Conservation (phyloP, 1,140 invertebrate genomes). For the Drosophila nikananu region DNA sequence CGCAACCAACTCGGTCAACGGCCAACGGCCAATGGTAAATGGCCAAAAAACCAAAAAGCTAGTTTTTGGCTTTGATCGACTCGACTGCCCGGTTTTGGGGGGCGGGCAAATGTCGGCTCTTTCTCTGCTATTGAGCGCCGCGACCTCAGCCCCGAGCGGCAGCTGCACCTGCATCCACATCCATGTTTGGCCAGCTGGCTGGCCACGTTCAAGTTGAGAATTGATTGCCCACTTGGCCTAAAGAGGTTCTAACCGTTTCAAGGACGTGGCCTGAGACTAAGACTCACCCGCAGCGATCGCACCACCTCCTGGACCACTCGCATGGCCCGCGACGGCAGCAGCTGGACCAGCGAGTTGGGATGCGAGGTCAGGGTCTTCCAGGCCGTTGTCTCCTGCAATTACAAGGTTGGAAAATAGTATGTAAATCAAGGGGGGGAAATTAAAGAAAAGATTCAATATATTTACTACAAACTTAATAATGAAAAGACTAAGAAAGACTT, state of each 20-base stretch:
- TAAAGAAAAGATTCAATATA: neutral
- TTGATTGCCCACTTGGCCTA: conserved; percentile 32
- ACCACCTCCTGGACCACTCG: conserved; percentile 85
- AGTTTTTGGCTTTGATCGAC: conserved; percentile 34
- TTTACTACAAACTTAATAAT: neutral
- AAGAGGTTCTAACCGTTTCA: conserved; percentile 24
- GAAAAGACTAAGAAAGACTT: no score
- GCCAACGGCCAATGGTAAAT: conserved; percentile 37
- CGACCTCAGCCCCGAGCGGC: conserved; percentile 49
- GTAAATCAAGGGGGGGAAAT: neutral
- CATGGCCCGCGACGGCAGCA: conserved; percentile 83
- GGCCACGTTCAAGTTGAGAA: conserved; percentile 46
- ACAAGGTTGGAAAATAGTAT: conserved; percentile 23
- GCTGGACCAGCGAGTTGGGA: conserved; percentile 83
- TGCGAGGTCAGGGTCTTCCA: conserved; percentile 85
- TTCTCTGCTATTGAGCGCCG: conserved; percentile 69
- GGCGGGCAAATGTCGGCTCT: conserved; percentile 41
- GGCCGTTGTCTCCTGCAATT: conserved; percentile 81
- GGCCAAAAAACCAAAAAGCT: conserved; percentile 47
- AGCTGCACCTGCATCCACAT: conserved; percentile 46
- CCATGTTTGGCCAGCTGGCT: conserved; percentile 41
- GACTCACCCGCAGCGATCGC: conserved; percentile 79
- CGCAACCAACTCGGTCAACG: conserved; percentile 42
- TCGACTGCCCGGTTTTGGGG: conserved; percentile 14
- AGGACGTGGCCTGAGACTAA: conserved; percentile 9